These are phyloP conservation scores for Himalopsyche kuldschensis DNA, from an alignment of 2,888 invertebrate species.

Conservation along the genomic window DNA sequence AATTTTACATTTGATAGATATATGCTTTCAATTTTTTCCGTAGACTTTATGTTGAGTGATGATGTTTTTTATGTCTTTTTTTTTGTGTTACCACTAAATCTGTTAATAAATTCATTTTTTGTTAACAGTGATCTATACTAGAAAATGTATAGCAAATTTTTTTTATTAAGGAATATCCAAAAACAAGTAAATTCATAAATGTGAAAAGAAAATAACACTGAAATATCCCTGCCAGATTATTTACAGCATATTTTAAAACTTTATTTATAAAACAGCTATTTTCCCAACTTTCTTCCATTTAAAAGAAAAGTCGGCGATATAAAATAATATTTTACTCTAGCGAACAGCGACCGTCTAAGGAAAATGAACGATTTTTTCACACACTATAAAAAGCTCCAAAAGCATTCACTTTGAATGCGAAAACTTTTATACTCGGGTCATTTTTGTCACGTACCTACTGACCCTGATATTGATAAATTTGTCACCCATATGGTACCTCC, in stretches of 20 bases:
- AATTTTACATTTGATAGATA: too few species aligned
- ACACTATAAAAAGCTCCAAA: background rate
- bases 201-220: background rate
- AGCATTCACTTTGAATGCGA: slow-evolving; percentile 22
- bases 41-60: too few species aligned
- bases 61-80: too few species aligned
- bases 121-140: too few species aligned
- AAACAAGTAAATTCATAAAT: background rate
- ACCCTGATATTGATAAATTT: slow-evolving; percentile 38
- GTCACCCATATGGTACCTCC: slow-evolving; percentile 31
- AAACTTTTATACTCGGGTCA: slow-evolving; percentile 30
- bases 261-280: background rate
- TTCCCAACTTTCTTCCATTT: background rate
- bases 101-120: too few species aligned
- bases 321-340: background rate
- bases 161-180: too few species aligned
- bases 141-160: too few species aligned
- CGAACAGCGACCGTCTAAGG: background rate
- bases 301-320: background rate
- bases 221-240: background rate
- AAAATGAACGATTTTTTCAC: background rate
- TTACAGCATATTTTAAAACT: background rate
- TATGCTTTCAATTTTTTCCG: too few species aligned
- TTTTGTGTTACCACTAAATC: too few species aligned
- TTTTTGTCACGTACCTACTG: slow-evolving; percentile 30